Percentiles rank a stretch among this genome's conserved stretches.
Evolutionary conservation across 2,888 invertebrate species (phyloP).

Genomic region (Gibbula magus): DNA sequence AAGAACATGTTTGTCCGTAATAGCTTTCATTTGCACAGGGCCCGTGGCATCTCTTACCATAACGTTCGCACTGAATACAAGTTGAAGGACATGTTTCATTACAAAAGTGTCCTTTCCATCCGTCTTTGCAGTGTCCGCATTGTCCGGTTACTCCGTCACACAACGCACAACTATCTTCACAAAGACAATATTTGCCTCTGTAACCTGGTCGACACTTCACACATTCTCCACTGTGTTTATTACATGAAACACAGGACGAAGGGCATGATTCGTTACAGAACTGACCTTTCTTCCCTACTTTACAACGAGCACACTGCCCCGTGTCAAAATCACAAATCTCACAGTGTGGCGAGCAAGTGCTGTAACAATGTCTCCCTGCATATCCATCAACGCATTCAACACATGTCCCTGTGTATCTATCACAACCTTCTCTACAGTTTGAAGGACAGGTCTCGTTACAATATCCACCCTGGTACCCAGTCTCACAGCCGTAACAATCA

Average conservation of each 20-base stretch:
- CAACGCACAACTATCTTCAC: too few relatives aligned
- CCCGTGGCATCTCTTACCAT: too few relatives aligned
- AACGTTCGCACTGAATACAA: too few relatives aligned
- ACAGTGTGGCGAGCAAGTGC: background rate
- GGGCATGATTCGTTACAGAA: background rate
- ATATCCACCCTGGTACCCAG: background rate
- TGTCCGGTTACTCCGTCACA: too few relatives aligned
- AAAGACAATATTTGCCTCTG: too few relatives aligned
- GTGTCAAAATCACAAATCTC: background rate
- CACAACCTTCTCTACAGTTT: background rate
- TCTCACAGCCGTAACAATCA: background rate
- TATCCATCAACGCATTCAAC: background rate
- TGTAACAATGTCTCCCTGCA: background rate
- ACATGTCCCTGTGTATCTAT: background rate
- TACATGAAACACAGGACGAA: background rate
- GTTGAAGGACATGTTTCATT: too few relatives aligned
- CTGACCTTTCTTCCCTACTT: background rate
- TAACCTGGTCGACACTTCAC: too few relatives aligned
- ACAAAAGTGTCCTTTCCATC: too few relatives aligned
- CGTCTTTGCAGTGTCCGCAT: too few relatives aligned
- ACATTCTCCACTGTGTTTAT: too few relatives aligned
- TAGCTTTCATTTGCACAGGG: too few relatives aligned
- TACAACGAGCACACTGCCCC: background rate
- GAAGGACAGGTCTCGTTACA: background rate
- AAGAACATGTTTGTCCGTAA: too few relatives aligned